Percentiles rank a stretch among this genome's conserved stretches.
Conservation (phyloP, 2,797 vertebrate species). For the Helostoma temminkii region DNA sequence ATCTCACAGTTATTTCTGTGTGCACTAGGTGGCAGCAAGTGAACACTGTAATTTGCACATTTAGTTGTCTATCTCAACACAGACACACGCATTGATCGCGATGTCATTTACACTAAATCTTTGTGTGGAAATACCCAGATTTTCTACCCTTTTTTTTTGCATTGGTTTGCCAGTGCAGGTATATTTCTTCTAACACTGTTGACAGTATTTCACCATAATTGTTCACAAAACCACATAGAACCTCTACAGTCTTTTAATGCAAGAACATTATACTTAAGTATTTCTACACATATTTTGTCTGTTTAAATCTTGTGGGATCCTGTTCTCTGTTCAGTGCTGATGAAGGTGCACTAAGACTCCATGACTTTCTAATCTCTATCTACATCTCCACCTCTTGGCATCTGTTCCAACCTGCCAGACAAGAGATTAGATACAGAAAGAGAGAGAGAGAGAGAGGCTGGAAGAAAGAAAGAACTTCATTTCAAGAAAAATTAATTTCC, state of each 20-base stretch:
- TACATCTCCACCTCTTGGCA: conserved; percentile 75
- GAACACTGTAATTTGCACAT: conserved; percentile 51
- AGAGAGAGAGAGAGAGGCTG: conserved; percentile 25
- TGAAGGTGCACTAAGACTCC: conserved; percentile 29
- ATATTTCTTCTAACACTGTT: neutral
- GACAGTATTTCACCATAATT: neutral
- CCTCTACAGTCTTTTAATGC: neutral
- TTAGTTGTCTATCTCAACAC: neutral
- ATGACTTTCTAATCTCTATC: conserved; percentile 56
- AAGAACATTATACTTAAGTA: neutral
- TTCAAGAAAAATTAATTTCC: conserved; percentile 87
- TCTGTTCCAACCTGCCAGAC: conserved; percentile 81
- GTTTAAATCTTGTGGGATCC: conserved; percentile 23
- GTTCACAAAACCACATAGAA: neutral
- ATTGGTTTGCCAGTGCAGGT: neutral
- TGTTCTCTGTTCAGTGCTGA: conserved; percentile 39
- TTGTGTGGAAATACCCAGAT: neutral
- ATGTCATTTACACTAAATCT: neutral
- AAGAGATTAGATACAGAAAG: conserved; percentile 49
- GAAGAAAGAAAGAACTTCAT: conserved; percentile 77
- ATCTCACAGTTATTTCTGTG: neutral
- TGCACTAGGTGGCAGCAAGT: conserved; percentile 78
- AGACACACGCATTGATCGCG: neutral
- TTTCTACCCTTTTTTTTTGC: neutral
- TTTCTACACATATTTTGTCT: conserved; percentile 3